Percentiles rank a stretch among this genome's conserved stretches.
Evolutionary conservation across 1,140 invertebrate species (phyloP).

Genomic region (Tetraneura akinire): DNA sequence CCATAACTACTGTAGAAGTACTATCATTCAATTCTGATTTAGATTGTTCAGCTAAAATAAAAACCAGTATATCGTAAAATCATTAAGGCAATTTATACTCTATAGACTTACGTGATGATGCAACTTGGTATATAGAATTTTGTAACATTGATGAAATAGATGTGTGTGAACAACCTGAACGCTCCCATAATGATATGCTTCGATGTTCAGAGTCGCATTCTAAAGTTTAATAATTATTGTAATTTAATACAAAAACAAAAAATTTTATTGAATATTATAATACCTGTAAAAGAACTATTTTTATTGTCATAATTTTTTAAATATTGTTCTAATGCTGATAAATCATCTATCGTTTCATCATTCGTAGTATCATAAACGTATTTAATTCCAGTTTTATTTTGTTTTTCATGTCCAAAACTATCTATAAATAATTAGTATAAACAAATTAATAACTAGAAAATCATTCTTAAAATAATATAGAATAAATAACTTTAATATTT

Average conservation of each 20-base stretch:
- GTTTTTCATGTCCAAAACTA: conserved; percentile 32
- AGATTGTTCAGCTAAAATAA: conserved; percentile 39
- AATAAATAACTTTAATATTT: neutral
- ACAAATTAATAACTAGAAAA: too few species aligned
- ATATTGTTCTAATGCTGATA: conserved; percentile 53
- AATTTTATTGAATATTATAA: too few species aligned
- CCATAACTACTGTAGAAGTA: conserved; percentile 45
- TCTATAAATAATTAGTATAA: neutral
- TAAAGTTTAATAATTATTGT: conserved; percentile 50
- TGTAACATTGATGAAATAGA: conserved; percentile 58
- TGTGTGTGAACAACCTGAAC: conserved; percentile 65
- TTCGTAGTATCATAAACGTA: conserved; percentile 1
- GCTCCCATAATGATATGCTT: conserved; percentile 59
- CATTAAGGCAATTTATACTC: neutral
- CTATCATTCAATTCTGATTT: conserved; percentile 41
- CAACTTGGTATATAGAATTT: conserved; percentile 43
- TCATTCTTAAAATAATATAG: too few species aligned
- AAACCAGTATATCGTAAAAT: neutral
- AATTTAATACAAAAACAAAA: too few species aligned
- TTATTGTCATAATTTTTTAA: conserved; percentile 54
- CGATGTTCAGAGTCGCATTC: conserved; percentile 55
- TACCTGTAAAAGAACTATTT: conserved; percentile 54
- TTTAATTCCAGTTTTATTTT: conserved; percentile 13
- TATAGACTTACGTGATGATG: conserved; percentile 31
- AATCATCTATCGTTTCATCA: conserved; percentile 54